Evolutionary conservation across 2,797 vertebrate genomes (phyloP).

Genomic region (Scleropages formosus): DNA sequence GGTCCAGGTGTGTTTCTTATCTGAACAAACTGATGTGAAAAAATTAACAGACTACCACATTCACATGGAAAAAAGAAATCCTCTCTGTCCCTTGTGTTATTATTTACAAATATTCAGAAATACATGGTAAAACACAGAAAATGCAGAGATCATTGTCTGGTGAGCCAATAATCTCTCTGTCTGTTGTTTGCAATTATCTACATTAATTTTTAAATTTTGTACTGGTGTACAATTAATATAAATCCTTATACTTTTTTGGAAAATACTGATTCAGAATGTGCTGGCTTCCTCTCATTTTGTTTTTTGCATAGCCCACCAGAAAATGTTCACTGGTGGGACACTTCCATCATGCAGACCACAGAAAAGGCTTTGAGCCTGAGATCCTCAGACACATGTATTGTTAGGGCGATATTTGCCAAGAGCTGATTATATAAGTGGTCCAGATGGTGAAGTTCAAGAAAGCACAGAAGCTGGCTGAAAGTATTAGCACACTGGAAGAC

Average conservation of each 20-base stretch:
- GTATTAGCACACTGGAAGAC: slow-evolving; percentile 24
- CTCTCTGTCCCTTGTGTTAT: no score
- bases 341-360: background rate
- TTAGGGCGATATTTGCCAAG: background rate
- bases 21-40: no score
- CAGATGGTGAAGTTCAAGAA: slow-evolving; percentile 44
- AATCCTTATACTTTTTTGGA: background rate
- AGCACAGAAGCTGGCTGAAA: slow-evolving; percentile 40
- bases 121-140: no score
- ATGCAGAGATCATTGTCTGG: no score
- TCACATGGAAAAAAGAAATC: no score
- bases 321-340: slow-evolving; percentile 11
- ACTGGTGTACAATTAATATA: background rate
- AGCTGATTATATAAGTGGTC: slow-evolving; percentile 47
- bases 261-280: slow-evolving; percentile 17
- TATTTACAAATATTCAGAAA: no score
- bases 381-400: background rate
- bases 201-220: no score
- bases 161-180: no score
- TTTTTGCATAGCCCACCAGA: slow-evolving; percentile 7
- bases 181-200: no score
- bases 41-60: no score
- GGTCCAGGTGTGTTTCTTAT: no score
- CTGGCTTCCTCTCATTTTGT: slow-evolving; percentile 21
- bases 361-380: slow-evolving; percentile 15